Evolutionary conservation across 2,113 vertebrate genomes (phyloP).

Genomic region (Baryphthengus martii): DNA sequence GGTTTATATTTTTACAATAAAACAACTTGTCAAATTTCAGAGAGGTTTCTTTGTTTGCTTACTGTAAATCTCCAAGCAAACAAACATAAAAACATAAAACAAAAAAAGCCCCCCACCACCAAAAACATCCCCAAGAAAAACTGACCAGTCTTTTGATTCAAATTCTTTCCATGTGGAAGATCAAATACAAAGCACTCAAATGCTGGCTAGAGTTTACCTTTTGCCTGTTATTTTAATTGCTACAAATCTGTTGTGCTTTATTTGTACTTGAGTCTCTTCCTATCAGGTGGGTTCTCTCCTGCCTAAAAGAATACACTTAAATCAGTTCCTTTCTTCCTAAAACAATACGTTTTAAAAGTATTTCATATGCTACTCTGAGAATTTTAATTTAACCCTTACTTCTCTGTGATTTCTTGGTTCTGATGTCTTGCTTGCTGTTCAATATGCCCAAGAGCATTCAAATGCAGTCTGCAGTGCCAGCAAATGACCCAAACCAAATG

Average conservation of each 20-base stretch:
- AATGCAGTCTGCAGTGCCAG: background rate
- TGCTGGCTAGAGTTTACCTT: background rate
- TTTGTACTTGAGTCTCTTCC: background rate
- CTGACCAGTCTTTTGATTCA: background rate
- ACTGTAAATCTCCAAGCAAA: background rate
- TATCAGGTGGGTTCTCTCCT: background rate
- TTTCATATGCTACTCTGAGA: background rate
- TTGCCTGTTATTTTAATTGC: background rate
- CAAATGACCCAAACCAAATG: background rate
- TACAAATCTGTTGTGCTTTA: background rate
- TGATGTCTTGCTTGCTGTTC: too few relatives aligned
- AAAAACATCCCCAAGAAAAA: background rate
- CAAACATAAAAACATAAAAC: background rate
- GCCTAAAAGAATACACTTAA: background rate
- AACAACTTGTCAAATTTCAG: background rate
- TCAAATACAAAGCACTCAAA: background rate
- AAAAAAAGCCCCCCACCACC: background rate
- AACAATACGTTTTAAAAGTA: background rate
- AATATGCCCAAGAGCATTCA: background rate
- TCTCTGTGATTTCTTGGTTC: too few relatives aligned
- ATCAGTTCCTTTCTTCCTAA: background rate
- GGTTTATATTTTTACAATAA: background rate
- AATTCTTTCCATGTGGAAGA: background rate
- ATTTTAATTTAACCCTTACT: background rate
- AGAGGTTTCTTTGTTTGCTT: background rate